Evolutionary conservation across 2,113 vertebrate species (phyloP), one percentile per base, ranked within the genome.

Genomic region (Holacanthus passer): DNA sequence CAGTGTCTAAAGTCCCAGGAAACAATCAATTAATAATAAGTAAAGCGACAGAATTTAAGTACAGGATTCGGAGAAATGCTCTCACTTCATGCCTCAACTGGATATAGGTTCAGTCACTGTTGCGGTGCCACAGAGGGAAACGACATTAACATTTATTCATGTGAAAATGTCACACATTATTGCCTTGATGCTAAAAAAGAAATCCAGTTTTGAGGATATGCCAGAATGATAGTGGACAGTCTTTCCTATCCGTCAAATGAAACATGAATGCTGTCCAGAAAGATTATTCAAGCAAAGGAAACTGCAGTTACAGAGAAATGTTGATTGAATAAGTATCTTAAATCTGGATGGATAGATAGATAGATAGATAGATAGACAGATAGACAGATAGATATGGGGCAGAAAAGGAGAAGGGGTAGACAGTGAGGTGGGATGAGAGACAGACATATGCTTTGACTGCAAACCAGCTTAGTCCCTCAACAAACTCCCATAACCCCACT

Each of bases 381-480:
- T 32, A 22, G 37, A 47, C 20, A 22, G 60, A 53, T 41, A 29
- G 56, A 64, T 41, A 48, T n/a, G n/a, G n/a, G n/a, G n/a, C n/a
- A n/a, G n/a, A n/a, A n/a, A n/a, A n/a, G n/a, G n/a, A n/a, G n/a
- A n/a, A n/a, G n/a, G n/a, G n/a, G n/a, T n/a, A n/a, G n/a, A n/a
- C n/a, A n/a, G n/a, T n/a, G n/a, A n/a, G n/a, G n/a, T n/a, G n/a
- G n/a, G n/a, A n/a, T n/a, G n/a, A n/a, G n/a, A n/a, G n/a, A n/a
- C n/a, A 89, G 63, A 82, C 73, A 88, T 87, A 87, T 86, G 88
- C 77, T 89, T 58, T 64, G 88, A 91, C 87, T 91, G 80, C 81
- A 93, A 90, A 93, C 89, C 90, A 92, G 81, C 86, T 91, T 77
- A 90, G 85, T 55, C 82, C 68, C 73, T 84, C 78, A 83, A 77